Evolutionary conservation across 2,113 vertebrate species (phyloP), one percentile per base, ranked within the genome.

Genomic region (Pygoscelis adeliae): DNA sequence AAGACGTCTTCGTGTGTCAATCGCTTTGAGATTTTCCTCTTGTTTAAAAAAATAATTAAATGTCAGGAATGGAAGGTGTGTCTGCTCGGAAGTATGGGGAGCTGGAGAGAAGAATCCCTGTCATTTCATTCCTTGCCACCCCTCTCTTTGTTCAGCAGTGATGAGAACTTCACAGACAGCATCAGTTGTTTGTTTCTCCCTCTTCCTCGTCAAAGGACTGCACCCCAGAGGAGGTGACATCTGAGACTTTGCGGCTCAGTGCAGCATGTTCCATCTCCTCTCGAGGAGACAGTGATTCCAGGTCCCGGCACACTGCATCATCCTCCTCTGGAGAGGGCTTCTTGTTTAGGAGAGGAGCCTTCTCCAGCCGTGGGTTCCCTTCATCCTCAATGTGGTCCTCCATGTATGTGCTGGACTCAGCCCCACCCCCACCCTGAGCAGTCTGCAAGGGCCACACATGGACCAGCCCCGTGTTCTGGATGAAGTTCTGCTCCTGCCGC

Each of bases 191-290:
- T 96, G 98, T 86, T 97, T 99, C 99, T 67, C 99, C 99, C 56
- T 99, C 99, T 94, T 99, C 99, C 96, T 99, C 99, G 87, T 99
- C 99, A 87, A 99, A 98, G 25, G 98, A 99, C 96, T 99, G 99
- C 94, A 99, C 98, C 27, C 99, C 98, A 77, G 98, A 98, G 42
- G 99, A 98, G 69, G 98, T 99, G 97, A 99, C 99, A 44, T 99
- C 99, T 66, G 99, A 99, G 91, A 99, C 98, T 98, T 99, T 99
- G 93, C 99, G 98, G 96, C 99, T 99, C 85, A 99, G 98, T 61
- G 98, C 98, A 83, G 98, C 98, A 96, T 99, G 97, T 95, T 99
- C 99, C 2, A 99, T 98, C 30, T 99, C 99, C 95, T 99, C 99
- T 90, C 99, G 98, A 83, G 99, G 98, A 94, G 98, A 99, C 83